Percentiles rank a stretch among this genome's conserved stretches.
These are phyloP conservation scores for Rana temporaria DNA, from an alignment of 2,113 vertebrate species.

Conservation along the genomic window DNA sequence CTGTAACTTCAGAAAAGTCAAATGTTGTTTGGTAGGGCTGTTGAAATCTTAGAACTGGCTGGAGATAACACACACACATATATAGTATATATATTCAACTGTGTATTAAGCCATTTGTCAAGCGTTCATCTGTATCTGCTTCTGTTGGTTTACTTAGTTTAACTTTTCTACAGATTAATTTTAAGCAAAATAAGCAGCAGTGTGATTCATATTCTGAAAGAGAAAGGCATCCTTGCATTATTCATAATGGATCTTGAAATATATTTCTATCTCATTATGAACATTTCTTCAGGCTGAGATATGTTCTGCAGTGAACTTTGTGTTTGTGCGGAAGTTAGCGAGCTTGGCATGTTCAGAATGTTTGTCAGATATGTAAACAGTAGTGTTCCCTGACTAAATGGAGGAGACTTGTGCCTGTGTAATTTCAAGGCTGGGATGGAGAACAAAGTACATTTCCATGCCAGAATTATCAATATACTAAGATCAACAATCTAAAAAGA, in stretches of 20 bases:
- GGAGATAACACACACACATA: no score
- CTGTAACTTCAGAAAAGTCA: no score
- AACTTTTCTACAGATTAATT: no score
- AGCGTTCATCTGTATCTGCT: no score
- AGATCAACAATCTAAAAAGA: constrained; percentile 27
- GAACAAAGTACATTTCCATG: constrained; percentile 12
- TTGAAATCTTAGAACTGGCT: no score
- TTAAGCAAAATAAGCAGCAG: neutral
- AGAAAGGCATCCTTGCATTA: constrained; percentile 28
- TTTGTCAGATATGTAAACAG: constrained; percentile 48
- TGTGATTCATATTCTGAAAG: neutral
- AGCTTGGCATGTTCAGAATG: constrained; percentile 20
- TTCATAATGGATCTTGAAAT: constrained; percentile 16
- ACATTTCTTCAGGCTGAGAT: constrained; percentile 14
- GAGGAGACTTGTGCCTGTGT: constrained; percentile 29
- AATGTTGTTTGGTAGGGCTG: no score
- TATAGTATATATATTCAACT: no score
- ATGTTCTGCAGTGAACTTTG: constrained; percentile 25
- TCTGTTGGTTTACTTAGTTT: no score
- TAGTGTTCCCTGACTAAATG: constrained; percentile 13
- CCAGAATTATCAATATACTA: constrained; percentile 17
- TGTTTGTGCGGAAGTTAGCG: constrained; percentile 20
- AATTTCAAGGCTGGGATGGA: constrained; percentile 22
- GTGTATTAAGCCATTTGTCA: no score
- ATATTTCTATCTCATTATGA: constrained; percentile 34